Percentiles rank a stretch among this genome's conserved stretches.
These are phyloP conservation scores for Pangasius larnaudii DNA, from an alignment of 2,797 vertebrate genomes.

Conservation along the genomic window DNA sequence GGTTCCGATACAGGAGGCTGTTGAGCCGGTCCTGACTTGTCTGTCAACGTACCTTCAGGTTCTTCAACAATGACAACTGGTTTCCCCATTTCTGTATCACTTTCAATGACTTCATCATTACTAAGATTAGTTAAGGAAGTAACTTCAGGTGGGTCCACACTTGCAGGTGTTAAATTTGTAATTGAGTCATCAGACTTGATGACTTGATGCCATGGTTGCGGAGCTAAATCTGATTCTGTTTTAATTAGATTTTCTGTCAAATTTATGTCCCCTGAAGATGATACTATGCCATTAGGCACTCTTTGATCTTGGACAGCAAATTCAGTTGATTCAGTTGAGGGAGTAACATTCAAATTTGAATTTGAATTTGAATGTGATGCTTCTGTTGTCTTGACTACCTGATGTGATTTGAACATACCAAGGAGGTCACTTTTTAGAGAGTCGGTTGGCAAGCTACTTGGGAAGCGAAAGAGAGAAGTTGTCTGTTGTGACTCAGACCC, in stretches of 20 bases:
- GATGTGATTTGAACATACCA: constrained; percentile 78
- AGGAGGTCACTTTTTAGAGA: constrained; percentile 76
- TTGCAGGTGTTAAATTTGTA: constrained; percentile 39
- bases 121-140: constrained; percentile 34
- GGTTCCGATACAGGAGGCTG: constrained; percentile 61
- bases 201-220: not conserved
- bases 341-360: constrained; percentile 13
- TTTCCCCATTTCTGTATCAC: constrained; percentile 63
- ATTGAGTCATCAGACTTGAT: constrained; percentile 27
- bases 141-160: constrained; percentile 44
- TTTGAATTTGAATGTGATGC: constrained; percentile 43
- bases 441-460: constrained; percentile 71
- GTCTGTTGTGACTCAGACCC: constrained; percentile 77
- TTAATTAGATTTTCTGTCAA: constrained; percentile 47
- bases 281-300: constrained; percentile 36
- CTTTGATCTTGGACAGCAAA: constrained; percentile 58
- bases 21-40: constrained; percentile 60
- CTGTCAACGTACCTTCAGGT: constrained; percentile 55
- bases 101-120: constrained; percentile 52
- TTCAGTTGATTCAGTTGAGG: constrained; percentile 46
- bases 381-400: constrained; percentile 59
- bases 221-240: not conserved
- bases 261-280: constrained; percentile 10
- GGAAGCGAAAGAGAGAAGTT: constrained; percentile 77
- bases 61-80: constrained; percentile 63